Evolutionary conservation across 2,797 vertebrate species (phyloP).

Genomic region (Trematomus bernacchii): DNA sequence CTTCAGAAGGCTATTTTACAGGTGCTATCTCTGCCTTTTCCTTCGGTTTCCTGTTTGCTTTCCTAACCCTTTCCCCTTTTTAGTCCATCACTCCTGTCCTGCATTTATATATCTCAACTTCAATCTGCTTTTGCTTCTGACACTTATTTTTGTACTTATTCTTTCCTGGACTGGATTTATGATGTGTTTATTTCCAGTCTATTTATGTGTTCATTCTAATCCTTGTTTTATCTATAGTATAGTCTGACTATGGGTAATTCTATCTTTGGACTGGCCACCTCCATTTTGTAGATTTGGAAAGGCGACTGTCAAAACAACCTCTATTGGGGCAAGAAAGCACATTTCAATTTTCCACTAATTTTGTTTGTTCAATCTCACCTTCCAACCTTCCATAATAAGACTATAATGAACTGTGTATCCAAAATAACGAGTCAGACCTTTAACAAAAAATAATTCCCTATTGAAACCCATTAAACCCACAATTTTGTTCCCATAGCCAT

Average conservation of each 20-base stretch:
- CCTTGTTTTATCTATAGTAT: too few relatives aligned
- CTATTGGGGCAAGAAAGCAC: too few relatives aligned
- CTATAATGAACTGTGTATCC: too few relatives aligned
- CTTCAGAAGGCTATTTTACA: conserved; percentile 21
- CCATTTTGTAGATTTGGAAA: too few relatives aligned
- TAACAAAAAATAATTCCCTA: too few relatives aligned
- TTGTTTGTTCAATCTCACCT: neutral
- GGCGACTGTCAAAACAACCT: too few relatives aligned
- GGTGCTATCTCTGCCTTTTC: neutral
- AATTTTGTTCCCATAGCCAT: too few relatives aligned
- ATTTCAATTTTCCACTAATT: too few relatives aligned
- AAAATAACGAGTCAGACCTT: too few relatives aligned
- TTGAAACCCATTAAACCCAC: too few relatives aligned
- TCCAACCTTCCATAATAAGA: neutral
- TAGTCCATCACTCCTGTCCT: neutral
- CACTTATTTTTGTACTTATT: neutral
- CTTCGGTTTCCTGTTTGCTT: neutral
- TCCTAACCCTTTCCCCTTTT: neutral
- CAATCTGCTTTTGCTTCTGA: neutral
- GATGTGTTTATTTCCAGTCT: neutral
- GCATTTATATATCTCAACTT: neutral
- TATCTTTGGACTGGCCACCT: too few relatives aligned
- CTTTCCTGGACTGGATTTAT: conserved; percentile 1
- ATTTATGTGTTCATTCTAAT: neutral
- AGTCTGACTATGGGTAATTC: too few relatives aligned